Base-by-base conservation (phyloP, 1,140 invertebrate species). In the Drosophila parabipectinata region DNA sequence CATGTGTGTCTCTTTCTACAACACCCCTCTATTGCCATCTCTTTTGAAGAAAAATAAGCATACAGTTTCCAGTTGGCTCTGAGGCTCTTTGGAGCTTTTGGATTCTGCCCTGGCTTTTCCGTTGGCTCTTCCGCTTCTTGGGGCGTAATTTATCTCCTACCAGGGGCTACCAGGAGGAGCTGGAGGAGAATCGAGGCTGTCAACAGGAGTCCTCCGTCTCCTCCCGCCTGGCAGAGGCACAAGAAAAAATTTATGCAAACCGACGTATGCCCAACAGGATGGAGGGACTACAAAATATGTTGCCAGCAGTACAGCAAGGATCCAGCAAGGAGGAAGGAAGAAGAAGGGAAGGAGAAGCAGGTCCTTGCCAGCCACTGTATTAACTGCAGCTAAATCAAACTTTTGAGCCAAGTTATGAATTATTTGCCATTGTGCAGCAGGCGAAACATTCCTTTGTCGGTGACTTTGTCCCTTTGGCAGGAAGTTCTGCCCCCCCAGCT, bases 381-480 rank as follows among this genome's bases (percentile, higher is more conserved):
- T 87, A 87, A 87, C 83, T 88, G 82, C 82, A 82, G 75, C 83
- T 87, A 88, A 88, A 87, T 87, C 83, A 87, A 87, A 87, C 59
- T 88, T 87, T 79, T 61, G 72, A 87, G 75, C 82, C 82, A 76
- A 87, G 82, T 82, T 87, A 87, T 87, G 83, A 88, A 87, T 87
- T 87, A 87, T 87, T 87, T 87, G 83, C 64, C 78, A 81, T 85
- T 88, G 83, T 81, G 73, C 80, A 84, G 80, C 75, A 79, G 59
- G 79, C 72, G 80, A 84, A 83, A 83, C 76, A 72, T 79, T 83
- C 77, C 79, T 83, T 82, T 82, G 75, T 71, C 75, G 68, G 51
- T 39, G 54, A 64, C 61, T 77, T 66, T 75, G 60, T 79, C 34
- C 47, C 41, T 53, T 59, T 50, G 39, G 41, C 58, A 72, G 73